Percentiles rank a stretch among this genome's conserved stretches.
Evolutionary conservation across 2,888 invertebrate genomes (phyloP).

Genomic region (Endomychus coccineus): DNA sequence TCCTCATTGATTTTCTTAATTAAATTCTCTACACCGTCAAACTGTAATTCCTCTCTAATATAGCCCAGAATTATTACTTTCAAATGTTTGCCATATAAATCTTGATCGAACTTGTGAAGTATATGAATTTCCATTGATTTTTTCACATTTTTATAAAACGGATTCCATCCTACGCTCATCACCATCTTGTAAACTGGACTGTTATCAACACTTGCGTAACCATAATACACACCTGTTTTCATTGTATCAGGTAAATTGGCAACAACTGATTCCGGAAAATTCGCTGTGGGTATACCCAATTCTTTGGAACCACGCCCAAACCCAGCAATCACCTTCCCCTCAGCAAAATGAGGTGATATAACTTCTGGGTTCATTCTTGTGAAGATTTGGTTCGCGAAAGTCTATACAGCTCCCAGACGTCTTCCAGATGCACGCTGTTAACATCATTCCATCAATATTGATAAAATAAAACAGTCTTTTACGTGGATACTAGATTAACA

Average conservation of each 20-base stretch:
- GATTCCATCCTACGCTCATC: conserved; percentile 95
- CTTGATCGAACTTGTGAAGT: conserved; percentile 69
- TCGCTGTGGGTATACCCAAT: conserved; percentile 91
- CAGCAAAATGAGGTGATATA: conserved; percentile 66
- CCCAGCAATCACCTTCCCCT: conserved; percentile 80
- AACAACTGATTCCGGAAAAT: conserved; percentile 73
- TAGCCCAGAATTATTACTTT: conserved; percentile 76
- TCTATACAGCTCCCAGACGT: too few species aligned
- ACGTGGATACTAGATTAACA: too few species aligned
- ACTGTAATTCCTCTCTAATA: conserved; percentile 77
- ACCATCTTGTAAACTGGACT: conserved; percentile 82
- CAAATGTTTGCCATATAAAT: conserved; percentile 79
- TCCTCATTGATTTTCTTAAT: conserved; percentile 73
- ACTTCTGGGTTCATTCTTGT: too few species aligned
- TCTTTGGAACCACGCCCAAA: conserved; percentile 97
- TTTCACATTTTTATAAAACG: conserved; percentile 83
- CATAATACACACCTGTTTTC: conserved; percentile 84
- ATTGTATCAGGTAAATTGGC: conserved; percentile 66
- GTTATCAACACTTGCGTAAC: conserved; percentile 76
- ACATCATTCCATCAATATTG: too few species aligned
- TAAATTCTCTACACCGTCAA: conserved; percentile 65
- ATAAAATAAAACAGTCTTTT: too few species aligned
- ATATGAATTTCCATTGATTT: conserved; percentile 95
- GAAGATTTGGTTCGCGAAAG: too few species aligned
- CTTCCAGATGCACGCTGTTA: too few species aligned